Base-by-base conservation (phyloP, 2,888 invertebrate genomes). In the Cacoxenus indagator region DNA sequence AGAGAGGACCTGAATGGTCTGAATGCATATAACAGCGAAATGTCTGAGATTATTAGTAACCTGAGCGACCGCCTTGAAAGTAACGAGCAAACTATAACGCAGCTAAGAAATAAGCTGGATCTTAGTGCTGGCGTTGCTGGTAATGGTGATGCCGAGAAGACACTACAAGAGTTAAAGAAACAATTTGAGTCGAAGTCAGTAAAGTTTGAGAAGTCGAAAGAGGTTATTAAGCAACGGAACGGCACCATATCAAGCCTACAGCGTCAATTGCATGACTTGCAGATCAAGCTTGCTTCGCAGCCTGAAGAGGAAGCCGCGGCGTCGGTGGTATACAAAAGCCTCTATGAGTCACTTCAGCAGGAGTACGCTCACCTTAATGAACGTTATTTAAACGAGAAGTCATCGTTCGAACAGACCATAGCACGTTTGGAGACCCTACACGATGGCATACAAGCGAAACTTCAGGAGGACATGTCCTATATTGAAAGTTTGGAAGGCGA, bases 401-500 rank as follows among this genome's bases (percentile, higher is more conserved):
- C 72, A 0, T 75, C 74, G 37, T 87, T 87, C 73, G 78, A 86
- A 68, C 69, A 79, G 64, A 86, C 85, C 6, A 84, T 84, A 9
- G 69, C 68, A 0, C 82, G 82, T 0, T 71, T 88, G 6, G 87
- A 88, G 67, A 87, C 85, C 0, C 70, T 88, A 2, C 84, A 87
- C 45, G 84, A 84, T 70, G 87, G 87, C 67, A 86, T 86, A 9
- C 86, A 93, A 71, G 92, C 92, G 1, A 94, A 94, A 87, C 85
- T 95, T 11, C 93, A 93, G 83, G 94, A 95, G 85, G 89, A 93
- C 71, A 92, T 94, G 82, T 89, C 93, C 61, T 93, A 92, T 72
- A 92, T 94, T 67, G 94, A 95, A 86, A 92, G 91, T 46, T 88
- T 94, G 69, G 93, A 94, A 85, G 87, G 89, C 29, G 94, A 94